Evolutionary conservation across 35 echinoderm and acorn worm species (phyloP).

Genomic region (Apostichopus californicus): DNA sequence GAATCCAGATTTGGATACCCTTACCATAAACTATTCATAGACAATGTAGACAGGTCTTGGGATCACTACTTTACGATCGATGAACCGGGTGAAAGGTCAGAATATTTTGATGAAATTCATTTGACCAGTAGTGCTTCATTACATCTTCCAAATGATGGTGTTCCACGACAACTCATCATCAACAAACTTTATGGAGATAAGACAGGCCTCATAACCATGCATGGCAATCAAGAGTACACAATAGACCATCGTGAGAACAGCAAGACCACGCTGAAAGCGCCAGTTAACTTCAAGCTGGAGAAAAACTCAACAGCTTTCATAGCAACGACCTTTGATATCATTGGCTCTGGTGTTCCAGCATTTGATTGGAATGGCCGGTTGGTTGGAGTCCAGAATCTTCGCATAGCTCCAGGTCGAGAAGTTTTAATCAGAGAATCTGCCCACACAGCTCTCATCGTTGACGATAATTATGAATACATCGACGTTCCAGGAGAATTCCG

Average conservation of each 20-base stretch:
- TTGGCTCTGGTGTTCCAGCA: constrained; percentile 74
- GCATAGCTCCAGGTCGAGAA: constrained; percentile 64
- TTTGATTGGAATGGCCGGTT: constrained; percentile 83
- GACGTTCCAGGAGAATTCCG: constrained; percentile 90
- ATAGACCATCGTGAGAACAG: constrained; percentile 72
- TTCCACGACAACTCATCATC: constrained; percentile 36
- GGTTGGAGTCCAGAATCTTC: constrained; percentile 73
- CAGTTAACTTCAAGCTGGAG: constrained; percentile 81
- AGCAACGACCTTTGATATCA: constrained; percentile 83
- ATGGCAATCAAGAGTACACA: constrained; percentile 66
- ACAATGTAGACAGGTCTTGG: constrained; percentile 71
- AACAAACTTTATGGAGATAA: constrained; percentile 69
- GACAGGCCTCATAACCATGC: constrained; percentile 81
- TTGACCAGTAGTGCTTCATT: constrained; percentile 72
- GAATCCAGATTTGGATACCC: constrained; percentile 52
- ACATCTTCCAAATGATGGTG: constrained; percentile 54
- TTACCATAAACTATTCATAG: constrained; percentile 61
- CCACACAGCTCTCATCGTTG: constrained; percentile 82
- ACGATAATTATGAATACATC: constrained; percentile 59
- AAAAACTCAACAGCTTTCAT: constrained; percentile 70
- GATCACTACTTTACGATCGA: constrained; percentile 75
- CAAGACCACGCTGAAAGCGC: constrained; percentile 71
- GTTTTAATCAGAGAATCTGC: constrained; percentile 67
- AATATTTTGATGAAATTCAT: constrained; percentile 83
- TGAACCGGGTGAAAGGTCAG: constrained; percentile 36